Conservation (phyloP, 2,113 vertebrate genomes). For the Apodemus sylvaticus region DNA sequence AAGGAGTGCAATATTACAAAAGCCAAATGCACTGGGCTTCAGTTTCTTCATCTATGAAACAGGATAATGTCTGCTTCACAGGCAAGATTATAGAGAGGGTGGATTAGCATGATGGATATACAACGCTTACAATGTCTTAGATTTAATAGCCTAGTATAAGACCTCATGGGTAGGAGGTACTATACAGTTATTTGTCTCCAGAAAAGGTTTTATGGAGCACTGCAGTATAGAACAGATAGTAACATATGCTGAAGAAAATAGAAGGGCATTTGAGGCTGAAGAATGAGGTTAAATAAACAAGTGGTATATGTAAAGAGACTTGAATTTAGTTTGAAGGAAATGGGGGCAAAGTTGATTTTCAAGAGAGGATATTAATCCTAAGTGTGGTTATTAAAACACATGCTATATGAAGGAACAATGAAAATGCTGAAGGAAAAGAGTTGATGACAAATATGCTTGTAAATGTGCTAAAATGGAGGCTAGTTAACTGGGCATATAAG, state of each 20-base stretch:
- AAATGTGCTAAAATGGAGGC: neutral
- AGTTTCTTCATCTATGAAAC: constrained; percentile 48
- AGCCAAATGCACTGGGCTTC: neutral
- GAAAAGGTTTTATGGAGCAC: neutral
- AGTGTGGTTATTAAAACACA: constrained; percentile 10
- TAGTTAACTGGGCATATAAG: neutral
- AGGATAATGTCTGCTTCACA: constrained; percentile 26
- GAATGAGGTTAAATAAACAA: neutral
- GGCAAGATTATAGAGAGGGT: neutral
- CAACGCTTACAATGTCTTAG: neutral
- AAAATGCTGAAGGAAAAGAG: neutral
- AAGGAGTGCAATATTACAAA: constrained; percentile 14
- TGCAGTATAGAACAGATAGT: neutral
- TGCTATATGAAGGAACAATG: neutral
- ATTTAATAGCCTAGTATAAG: constrained; percentile 5
- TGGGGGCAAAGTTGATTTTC: neutral
- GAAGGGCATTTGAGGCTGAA: neutral
- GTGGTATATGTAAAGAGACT: neutral
- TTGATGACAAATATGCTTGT: constrained; percentile 3
- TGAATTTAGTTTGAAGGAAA: constrained; percentile 46
- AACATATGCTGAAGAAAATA: neutral
- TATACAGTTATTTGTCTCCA: neutral
- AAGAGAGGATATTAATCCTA: neutral
- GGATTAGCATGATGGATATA: neutral
- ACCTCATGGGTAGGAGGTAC: neutral